Evolutionary conservation across 2,888 invertebrate species (phyloP), one percentile per base, ranked within the genome.

Genomic region (Lasioglossum malachurum): DNA sequence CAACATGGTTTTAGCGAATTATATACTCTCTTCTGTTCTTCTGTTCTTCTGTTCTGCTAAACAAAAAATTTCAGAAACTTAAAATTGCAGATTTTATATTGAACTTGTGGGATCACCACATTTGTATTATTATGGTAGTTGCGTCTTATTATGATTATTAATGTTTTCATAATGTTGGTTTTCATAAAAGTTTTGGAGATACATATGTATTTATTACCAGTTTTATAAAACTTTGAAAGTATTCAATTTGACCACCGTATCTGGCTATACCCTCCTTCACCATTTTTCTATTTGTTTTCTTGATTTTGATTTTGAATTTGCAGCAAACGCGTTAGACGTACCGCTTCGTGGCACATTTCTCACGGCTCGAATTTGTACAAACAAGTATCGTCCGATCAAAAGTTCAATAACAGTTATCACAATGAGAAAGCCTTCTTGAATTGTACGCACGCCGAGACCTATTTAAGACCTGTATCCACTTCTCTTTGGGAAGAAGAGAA

Each of bases 291-390:
- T 41, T 23, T n/a, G 14, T 73, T 72, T 38, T 41, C 53, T n/a
- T 53, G 14, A 75, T 60, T 78, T 78, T 80, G 35, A 79, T 80
- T 60, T 75, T 76, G 78, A 64, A 81, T 87, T 90, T 87, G 4
- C 67, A 93, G 93, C 16, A 92, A 90, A 88, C 92, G 93, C 57
- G 75, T 94, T 19, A 93, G 96, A 35, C 96, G 97, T 53, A 97
- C 97, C 89, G 96, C 97, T 90, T 97, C 97, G 0, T 97, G 97
- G 97, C 97, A 97, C 92, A 96, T 96, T 14, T 90, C 94, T 4
- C 92, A 92, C n/a, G 89, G 87, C 78, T 78, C 90, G 75, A 84
- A 87, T 44, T 44, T 83, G 12, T 87, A 89, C 19, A 75, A 87
- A 75, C 78, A 83, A 12, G 75, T 82, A 23, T 90, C 76, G 81